A percentile compares a stretch with the other conserved stretches of the same genome.
Conservation (phyloP, 2,113 vertebrate genomes). For the Chauna torquata region DNA sequence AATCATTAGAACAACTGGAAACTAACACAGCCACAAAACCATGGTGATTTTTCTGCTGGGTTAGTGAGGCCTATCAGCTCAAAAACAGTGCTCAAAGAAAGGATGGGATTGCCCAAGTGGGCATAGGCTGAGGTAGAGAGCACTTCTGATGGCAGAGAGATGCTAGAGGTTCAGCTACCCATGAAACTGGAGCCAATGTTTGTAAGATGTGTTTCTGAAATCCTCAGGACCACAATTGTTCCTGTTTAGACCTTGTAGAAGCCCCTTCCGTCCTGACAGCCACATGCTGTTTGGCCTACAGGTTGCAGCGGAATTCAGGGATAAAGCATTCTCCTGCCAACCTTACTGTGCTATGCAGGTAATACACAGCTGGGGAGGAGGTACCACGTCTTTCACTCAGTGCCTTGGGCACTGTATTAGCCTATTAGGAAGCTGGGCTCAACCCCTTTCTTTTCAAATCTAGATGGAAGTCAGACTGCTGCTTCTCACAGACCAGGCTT, state of each 20-base stretch:
- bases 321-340: neutral
- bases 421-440: neutral
- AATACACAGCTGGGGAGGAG: neutral
- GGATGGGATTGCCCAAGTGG: neutral
- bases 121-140: neutral
- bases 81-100: neutral
- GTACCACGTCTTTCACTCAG: neutral
- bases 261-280: neutral
- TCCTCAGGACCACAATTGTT: neutral
- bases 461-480: neutral
- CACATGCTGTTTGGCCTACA: neutral
- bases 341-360: neutral
- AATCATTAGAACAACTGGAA: neutral
- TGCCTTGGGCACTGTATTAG: neutral
- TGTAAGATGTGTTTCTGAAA: neutral
- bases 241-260: neutral
- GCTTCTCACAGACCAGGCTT: neutral
- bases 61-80: neutral
- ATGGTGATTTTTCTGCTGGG: neutral
- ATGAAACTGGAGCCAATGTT: neutral
- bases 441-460: neutral
- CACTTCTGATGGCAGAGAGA: neutral
- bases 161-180: neutral
- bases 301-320: neutral
- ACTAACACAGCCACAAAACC: neutral